Base-by-base conservation (phyloP, 1,140 invertebrate species). In the Teleopsis dalmanni region DNA sequence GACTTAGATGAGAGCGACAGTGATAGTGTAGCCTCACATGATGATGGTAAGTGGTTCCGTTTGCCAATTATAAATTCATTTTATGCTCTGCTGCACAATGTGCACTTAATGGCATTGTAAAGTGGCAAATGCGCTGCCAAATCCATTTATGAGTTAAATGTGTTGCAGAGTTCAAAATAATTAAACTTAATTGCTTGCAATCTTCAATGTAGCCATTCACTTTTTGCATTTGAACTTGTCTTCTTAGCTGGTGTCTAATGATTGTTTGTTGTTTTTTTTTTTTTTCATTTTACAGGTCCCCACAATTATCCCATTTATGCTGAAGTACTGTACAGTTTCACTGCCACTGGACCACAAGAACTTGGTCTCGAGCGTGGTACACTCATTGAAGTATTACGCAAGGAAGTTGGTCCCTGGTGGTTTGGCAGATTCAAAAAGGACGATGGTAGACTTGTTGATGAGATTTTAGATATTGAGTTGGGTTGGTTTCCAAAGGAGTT, bases 401-500 rank as follows among this genome's bases (percentile, higher is more conserved):
- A 65, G 48, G 68, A 71, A 23, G 52, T 56, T 7, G 67, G 68
- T 25, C 60, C 60, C 40, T 71, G 68, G 68, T 71, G 68, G 68
- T 67, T 62, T 44, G 68, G 68, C 6, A 58, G 63, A 45, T 64
- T 64, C n/a, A 67, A 65, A 38, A 64, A 67, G 31, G 62, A 66
- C 16, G 62, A 66, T 14, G 62, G 53, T 27, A 62, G 55, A 43
- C 42, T 62, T 11, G 54, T 65, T 16, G 57, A 60, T 19, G 57
- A 63, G 36, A 60, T 63, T 43, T 48, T 63, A 7, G 63, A 68
- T 38, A 61, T 57, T 4, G 63, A 63, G 27, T 48, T 67, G 13
- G 68, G 68, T 48, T 71, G 68, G 68, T 71, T 71, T 51, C 68
- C 68, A 31, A 71, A 70, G 40, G 68, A 71, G 31, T 71, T 69